Evolutionary conservation across 2,888 invertebrate genomes (phyloP), one percentile per base, ranked within the genome.

Genomic region (Nemapogon koenigi): DNA sequence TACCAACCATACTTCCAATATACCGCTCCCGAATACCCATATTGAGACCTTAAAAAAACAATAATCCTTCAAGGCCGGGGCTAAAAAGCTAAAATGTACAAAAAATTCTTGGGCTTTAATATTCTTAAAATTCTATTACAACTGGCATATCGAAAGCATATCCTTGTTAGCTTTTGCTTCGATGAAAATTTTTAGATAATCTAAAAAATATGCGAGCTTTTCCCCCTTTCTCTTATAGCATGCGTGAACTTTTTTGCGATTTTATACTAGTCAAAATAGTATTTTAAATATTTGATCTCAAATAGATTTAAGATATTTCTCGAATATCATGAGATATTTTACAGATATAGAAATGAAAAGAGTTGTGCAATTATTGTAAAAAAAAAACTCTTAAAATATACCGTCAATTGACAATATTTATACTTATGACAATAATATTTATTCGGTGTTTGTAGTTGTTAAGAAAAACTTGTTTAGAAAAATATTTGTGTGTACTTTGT

Each of bases 101-200:
- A 70, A 59, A 32, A 49, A 48, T 53, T 54, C 46, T 46, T 53
- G 51, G 63, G 61, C 62, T 64, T 63, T 59, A 60, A 57, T 39
- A 28, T 28, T 11, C 13, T 6, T 27, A 6, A 11, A 28, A 28
- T 15, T 53, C 10, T 16, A 25, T 52, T 57, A 55, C 56, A 52
- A 52, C 30, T 44, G 57, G 58, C 73, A 73, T 76, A 75, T 75
- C 75, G 62, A 53, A 62, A 62, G 66, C 76, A 76, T 76, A 76
- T 76, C 73, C 53, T 30, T 3, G 8, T 16, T 43, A 55, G 66
- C 68, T 67, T 62, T 62, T 59, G 68, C 72, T 67, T 66, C 42
- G 51, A 50, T 16, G 10, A 16, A 15, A 19, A 15, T 11, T 52
- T 46, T n/a, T n/a, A n/a, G n/a, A n/a, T n/a, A n/a, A n/a, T n/a